phyloP scores from a whole-genome alignment of 2,888 invertebrate genomes.

The Drosophila mimica region DNA sequence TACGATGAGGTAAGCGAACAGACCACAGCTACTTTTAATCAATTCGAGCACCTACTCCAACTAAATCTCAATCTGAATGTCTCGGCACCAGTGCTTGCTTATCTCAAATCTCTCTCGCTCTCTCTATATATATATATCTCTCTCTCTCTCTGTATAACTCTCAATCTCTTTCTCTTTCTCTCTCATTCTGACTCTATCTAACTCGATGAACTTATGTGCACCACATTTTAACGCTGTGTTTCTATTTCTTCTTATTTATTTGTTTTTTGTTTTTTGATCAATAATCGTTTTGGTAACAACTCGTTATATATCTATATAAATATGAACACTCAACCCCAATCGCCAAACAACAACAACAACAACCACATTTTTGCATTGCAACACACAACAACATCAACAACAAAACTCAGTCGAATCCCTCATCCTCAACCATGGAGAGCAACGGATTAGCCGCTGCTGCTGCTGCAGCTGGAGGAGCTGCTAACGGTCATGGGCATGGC shows the following conservation, averaged over 20 bases:
- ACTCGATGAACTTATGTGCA: conserved; percentile 67
- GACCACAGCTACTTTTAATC: conserved; percentile 3
- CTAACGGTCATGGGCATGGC: conserved; percentile 59
- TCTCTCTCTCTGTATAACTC: conserved; percentile 19
- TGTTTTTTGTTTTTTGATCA: conserved; percentile 54
- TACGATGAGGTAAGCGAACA: conserved; percentile 83
- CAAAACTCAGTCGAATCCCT: conserved; percentile 82
- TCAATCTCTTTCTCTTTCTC: conserved; percentile 32
- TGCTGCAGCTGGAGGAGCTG: conserved; percentile 40
- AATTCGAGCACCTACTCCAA: conserved; percentile 51
- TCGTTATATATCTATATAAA: conserved; percentile 45
- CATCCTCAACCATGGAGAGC: conserved; percentile 83
- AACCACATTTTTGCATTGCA: conserved; percentile 33
- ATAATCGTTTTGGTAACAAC: conserved; percentile 73
- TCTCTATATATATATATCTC: conserved; percentile 24
- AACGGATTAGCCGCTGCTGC: conserved; percentile 77
- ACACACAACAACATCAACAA: conserved; percentile 34
- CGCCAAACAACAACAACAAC: conserved; percentile 38
- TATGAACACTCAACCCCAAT: conserved; percentile 26
- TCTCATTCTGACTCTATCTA: conserved; percentile 12
- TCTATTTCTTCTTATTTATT: conserved; percentile 54
- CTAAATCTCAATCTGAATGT: conserved; percentile 65
- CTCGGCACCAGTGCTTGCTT: conserved; percentile 78
- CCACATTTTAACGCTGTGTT: conserved; percentile 74
- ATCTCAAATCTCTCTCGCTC: conserved; percentile 42